Evolutionary conservation across 2,113 vertebrate genomes (phyloP).

Genomic region (Accipiter cooperii): DNA sequence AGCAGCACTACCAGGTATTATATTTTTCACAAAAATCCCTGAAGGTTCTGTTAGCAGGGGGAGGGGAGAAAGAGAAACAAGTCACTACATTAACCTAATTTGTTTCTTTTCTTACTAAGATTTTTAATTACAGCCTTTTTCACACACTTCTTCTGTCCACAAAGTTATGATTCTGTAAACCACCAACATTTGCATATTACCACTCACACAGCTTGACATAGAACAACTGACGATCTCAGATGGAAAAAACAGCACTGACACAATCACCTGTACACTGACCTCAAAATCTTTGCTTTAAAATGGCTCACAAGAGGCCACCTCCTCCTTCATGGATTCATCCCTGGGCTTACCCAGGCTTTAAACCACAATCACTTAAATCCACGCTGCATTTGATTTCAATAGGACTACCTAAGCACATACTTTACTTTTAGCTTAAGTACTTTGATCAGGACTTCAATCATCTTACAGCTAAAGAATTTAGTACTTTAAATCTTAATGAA

Average conservation of each 20-base stretch:
- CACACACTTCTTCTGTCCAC: not conserved
- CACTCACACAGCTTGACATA: not conserved
- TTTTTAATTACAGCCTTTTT: not conserved
- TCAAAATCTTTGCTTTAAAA: not conserved
- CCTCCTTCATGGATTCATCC: not conserved
- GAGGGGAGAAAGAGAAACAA: not conserved
- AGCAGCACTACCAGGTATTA: slow-evolving; percentile 84
- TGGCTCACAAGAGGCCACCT: not conserved
- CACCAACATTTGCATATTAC: not conserved
- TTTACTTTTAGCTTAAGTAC: slow-evolving; percentile 4
- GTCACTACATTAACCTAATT: not conserved
- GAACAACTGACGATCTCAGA: not conserved
- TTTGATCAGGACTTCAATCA: slow-evolving; percentile 56
- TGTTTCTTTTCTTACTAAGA: not conserved
- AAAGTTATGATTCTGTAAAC: not conserved
- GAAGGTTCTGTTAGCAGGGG: slow-evolving; percentile 69
- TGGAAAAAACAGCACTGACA: not conserved
- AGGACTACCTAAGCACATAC: slow-evolving; percentile 1
- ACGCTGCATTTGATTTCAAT: slow-evolving; percentile 32
- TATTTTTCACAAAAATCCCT: slow-evolving; percentile 84
- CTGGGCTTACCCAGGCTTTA: slow-evolving; percentile 10
- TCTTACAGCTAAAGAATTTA: slow-evolving; percentile 36
- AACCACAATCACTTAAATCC: slow-evolving; percentile 42
- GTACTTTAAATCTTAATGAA: slow-evolving; percentile 35
- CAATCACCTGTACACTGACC: not conserved